These are phyloP conservation scores for Dromius quadrimaculatus DNA, from an alignment of 2,888 invertebrate species.

Conservation along the genomic window DNA sequence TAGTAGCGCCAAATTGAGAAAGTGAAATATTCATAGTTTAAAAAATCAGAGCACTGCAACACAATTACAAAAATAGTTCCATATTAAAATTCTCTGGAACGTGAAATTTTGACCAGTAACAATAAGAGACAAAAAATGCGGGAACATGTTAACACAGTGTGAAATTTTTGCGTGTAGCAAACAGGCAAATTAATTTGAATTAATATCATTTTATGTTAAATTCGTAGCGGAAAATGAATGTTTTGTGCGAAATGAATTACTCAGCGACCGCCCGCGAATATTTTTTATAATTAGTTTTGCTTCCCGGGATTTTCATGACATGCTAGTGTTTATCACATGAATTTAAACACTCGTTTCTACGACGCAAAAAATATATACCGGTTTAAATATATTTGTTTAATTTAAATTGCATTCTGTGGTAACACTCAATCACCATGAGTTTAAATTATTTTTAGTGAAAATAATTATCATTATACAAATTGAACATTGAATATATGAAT, in stretches of 20 bases:
- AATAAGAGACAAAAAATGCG: no score
- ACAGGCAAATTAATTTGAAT: neutral
- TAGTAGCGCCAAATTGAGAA: no score
- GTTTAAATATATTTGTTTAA: neutral
- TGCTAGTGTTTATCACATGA: neutral
- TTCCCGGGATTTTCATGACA: neutral
- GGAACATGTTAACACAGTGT: neutral
- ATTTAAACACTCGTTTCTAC: neutral
- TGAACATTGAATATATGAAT: no score
- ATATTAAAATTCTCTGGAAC: no score
- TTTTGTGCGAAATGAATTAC: neutral
- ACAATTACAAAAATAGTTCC: no score
- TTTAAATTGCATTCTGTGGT: neutral
- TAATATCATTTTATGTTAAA: neutral
- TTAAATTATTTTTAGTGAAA: no score
- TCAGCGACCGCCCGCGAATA: neutral
- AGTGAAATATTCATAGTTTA: no score
- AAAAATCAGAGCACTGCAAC: no score
- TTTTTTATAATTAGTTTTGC: neutral
- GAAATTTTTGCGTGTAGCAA: neutral
- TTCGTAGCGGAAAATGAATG: neutral
- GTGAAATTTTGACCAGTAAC: no score
- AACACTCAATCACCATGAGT: neutral
- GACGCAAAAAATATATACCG: neutral
- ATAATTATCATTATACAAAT: no score